A percentile compares a stretch with the other conserved stretches of the same genome.
phyloP scores from a whole-genome alignment of 2,888 invertebrate genomes.

The Alsophila aescularia region DNA sequence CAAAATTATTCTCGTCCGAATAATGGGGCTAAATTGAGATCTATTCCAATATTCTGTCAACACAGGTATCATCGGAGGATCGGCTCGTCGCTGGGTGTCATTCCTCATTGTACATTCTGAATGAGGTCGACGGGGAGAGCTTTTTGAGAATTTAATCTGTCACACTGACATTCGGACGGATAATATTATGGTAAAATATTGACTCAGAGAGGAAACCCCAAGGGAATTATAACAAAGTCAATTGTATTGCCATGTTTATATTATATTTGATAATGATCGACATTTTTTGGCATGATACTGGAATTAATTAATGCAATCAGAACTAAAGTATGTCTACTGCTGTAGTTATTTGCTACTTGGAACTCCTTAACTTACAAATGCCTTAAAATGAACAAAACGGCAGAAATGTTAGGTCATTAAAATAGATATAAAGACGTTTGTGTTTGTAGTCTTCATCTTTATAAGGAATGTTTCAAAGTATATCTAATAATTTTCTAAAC shows the following conservation, averaged over 20 bases:
- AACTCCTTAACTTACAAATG: no score
- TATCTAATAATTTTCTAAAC: no score
- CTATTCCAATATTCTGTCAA: constrained; percentile 12
- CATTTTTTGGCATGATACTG: not conserved
- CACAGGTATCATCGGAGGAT: constrained; percentile 15
- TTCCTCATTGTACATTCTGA: constrained; percentile 23
- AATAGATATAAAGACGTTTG: no score
- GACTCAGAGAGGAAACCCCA: not conserved
- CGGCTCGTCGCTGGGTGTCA: constrained; percentile 44
- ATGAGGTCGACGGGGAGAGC: constrained; percentile 29
- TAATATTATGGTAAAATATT: constrained; percentile 23
- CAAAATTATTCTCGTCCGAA: not conserved
- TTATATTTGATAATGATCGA: not conserved
- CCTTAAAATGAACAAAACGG: no score
- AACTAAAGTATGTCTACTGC: no score
- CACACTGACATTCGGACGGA: constrained; percentile 43
- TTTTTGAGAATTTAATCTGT: constrained; percentile 53
- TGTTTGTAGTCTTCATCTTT: no score
- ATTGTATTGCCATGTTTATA: not conserved
- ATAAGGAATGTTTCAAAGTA: no score
- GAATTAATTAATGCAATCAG: no score
- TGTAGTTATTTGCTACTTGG: no score
- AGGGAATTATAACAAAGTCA: constrained; percentile 5
- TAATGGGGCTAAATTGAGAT: not conserved
- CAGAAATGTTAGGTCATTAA: no score